These are phyloP conservation scores for Oreocharis arfaki DNA, from an alignment of 2,113 vertebrate genomes.

Conservation along the genomic window DNA sequence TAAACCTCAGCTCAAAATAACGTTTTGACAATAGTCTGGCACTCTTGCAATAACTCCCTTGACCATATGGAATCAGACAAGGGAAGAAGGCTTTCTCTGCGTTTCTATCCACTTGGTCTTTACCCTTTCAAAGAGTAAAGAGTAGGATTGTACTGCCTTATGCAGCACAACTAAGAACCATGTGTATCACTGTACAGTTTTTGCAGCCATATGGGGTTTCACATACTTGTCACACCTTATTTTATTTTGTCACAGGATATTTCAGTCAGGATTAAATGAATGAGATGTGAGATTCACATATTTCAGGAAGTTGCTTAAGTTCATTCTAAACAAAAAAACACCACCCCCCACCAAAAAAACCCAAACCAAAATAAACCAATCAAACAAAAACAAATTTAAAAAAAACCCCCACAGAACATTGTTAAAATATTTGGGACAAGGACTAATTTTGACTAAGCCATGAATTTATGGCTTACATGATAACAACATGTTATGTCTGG, in stretches of 20 bases:
- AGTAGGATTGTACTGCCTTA: not conserved
- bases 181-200: not conserved
- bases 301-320: not conserved
- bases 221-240: not conserved
- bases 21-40: not conserved
- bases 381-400: not conserved
- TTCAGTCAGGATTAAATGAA: not conserved
- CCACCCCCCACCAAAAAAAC: rapidly evolving
- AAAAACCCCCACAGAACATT: not conserved
- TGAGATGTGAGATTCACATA: not conserved
- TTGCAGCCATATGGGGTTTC: not conserved
- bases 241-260: not conserved
- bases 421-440: not conserved
- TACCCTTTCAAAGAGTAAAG: not conserved
- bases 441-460: not conserved
- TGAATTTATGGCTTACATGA: not conserved
- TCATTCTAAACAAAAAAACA: not conserved
- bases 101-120: not conserved
- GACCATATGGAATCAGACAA: not conserved
- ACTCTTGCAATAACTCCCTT: not conserved
- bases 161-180: not conserved
- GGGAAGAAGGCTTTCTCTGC: not conserved
- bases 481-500: not conserved
- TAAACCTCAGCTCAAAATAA: not conserved
- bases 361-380: not conserved